Percentiles rank a stretch among this genome's conserved stretches.
These are phyloP conservation scores for Drosophila ustulata DNA, from an alignment of 2,888 invertebrate species.

Conservation along the genomic window DNA sequence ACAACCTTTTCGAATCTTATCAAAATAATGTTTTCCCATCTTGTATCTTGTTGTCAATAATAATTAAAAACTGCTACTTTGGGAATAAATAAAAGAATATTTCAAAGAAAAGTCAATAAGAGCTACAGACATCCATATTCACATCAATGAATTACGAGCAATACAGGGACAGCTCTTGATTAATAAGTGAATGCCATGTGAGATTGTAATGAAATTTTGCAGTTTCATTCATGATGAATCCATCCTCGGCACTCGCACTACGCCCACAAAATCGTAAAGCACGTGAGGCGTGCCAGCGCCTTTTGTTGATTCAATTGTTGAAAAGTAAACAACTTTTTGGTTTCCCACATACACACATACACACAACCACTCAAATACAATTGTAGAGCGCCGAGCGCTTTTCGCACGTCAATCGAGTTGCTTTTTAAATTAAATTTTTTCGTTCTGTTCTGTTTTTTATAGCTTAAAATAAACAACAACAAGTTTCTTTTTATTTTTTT, in stretches of 20 bases:
- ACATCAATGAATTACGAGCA: conserved; percentile 3
- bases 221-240: conserved; percentile 9
- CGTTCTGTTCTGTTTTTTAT: conserved; percentile 23
- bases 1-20: too few relatives aligned
- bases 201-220: conserved; percentile 21
- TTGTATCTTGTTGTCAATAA: not conserved
- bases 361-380: conserved; percentile 2
- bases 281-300: conserved; percentile 33
- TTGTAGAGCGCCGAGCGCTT: conserved; percentile 9
- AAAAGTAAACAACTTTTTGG: conserved; percentile 62
- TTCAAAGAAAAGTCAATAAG: not conserved
- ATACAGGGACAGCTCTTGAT: conserved; percentile 3
- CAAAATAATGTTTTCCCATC: too few relatives aligned
- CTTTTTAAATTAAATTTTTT: conserved; percentile 71
- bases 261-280: conserved; percentile 20
- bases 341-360: conserved; percentile 36
- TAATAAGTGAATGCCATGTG: conserved; percentile 14
- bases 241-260: not conserved
- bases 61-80: not conserved
- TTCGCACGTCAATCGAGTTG: conserved; percentile 71
- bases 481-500: conserved; percentile 24
- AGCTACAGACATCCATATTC: not conserved
- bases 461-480: conserved; percentile 60
- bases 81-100: not conserved
- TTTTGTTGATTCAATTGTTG: conserved; percentile 60